Evolutionary conservation across 1,140 invertebrate species (phyloP), one percentile per base, ranked within the genome.

Genomic region (Tetramorium parvispinum): DNA sequence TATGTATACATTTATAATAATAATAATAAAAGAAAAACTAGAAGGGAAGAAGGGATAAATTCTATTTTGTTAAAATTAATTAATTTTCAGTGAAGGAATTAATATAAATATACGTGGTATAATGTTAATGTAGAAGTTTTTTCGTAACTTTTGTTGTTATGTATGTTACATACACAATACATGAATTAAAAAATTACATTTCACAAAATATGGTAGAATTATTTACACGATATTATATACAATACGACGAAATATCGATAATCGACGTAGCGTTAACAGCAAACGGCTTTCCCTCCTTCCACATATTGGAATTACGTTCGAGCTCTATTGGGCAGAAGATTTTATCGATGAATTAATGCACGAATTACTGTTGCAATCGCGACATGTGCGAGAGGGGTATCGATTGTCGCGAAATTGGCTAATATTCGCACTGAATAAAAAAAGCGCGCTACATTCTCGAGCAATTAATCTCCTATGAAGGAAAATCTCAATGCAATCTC

Each of bases 261-360:
- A 27, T 79, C 61, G 68, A 83, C 40, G 66, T 73, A 40, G 68
- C 66, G 53, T 83, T 83, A 75, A 59, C 79, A 73, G 37, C 68
- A 57, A 83, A 75, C 40, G 68, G 71, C 24, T 83, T 57, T 81
- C 27, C 51, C 27, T 61, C 79, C 51, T 71, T 73, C 43, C 55
- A 32, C 53, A 32, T 75, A 75, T 73, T 70, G 55, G 40, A 53
- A 86, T 86, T 83, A 83, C 53, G 27, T 61, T 59, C 63, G 85
- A 53, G 55, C 21, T 68, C 65, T 81, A 86, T 86, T 73, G 77
- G 77, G 59, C 32, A 55, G 79, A 85, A 89, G 85, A 87, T 87
- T 87, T 89, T 71, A 85, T 87, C 79, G 75, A 46, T 76, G 21
- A 77, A 87, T 87, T 87, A 85, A 81, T 81, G 71, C 61, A 21